Percentiles rank a stretch among this genome's conserved stretches.
phyloP scores from a whole-genome alignment of 2,888 invertebrate species.

The Parochlus steinenii region DNA sequence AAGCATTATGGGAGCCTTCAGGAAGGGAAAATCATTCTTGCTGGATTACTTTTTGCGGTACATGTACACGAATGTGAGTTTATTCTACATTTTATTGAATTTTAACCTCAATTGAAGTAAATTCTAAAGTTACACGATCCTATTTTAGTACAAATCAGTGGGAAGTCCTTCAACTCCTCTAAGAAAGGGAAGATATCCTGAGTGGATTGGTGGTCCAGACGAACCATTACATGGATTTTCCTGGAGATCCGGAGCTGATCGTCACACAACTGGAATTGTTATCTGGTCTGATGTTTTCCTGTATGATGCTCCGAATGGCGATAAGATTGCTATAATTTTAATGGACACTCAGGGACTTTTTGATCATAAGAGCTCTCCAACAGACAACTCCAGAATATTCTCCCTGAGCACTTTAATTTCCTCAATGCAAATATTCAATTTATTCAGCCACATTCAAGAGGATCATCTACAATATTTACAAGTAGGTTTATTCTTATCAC shows the following conservation, averaged over 20 bases:
- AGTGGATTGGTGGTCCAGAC: constrained; percentile 10
- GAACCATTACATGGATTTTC: constrained; percentile 10
- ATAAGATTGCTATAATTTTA: constrained; percentile 11
- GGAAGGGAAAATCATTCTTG: constrained; percentile 13
- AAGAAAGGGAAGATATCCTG: neutral
- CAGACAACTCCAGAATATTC: constrained; percentile 12
- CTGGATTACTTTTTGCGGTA: constrained; percentile 10
- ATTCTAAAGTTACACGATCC: too few relatives aligned
- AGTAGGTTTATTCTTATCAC: too few relatives aligned
- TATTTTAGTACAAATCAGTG: constrained; percentile 7
- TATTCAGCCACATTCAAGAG: constrained; percentile 11
- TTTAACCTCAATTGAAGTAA: neutral
- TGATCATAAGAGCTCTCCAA: constrained; percentile 9
- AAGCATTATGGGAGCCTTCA: constrained; percentile 10
- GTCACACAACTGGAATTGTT: constrained; percentile 12
- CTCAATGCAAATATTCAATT: constrained; percentile 11
- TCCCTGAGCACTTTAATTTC: constrained; percentile 11
- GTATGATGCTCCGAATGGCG: constrained; percentile 5
- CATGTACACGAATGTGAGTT: constrained; percentile 7
- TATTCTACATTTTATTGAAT: neutral
- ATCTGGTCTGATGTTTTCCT: constrained; percentile 13
- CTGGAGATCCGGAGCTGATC: constrained; percentile 7
- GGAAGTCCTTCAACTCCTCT: neutral
- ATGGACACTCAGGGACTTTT: constrained; percentile 13
- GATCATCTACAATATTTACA: constrained; percentile 13